phyloP scores from a whole-genome alignment of 2,797 vertebrate genomes.

The Fringilla coelebs region DNA sequence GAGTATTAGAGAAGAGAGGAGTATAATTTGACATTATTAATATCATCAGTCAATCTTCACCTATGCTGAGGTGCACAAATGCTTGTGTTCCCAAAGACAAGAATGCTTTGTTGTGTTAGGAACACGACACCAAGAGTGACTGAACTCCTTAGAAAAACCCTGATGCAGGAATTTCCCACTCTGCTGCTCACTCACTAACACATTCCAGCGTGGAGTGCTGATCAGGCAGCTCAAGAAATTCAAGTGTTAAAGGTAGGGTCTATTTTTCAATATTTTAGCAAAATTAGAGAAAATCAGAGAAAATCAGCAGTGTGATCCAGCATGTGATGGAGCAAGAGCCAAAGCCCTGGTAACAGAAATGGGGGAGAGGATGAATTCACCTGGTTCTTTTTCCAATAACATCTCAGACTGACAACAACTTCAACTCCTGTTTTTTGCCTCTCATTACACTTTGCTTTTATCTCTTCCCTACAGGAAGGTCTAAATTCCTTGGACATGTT shows the following conservation, averaged over 20 bases:
- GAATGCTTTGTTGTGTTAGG: background rate
- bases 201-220: background rate
- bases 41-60: slow-evolving; percentile 36
- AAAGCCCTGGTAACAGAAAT: background rate
- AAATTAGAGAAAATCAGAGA: background rate
- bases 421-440: background rate
- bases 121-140: background rate
- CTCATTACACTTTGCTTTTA: background rate
- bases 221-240: background rate
- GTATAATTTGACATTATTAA: slow-evolving; percentile 35
- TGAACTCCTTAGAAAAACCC: background rate
- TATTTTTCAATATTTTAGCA: background rate
- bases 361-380: background rate
- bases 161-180: background rate
- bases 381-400: background rate
- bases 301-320: background rate
- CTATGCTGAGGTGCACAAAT: background rate
- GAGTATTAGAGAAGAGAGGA: background rate
- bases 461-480: background rate
- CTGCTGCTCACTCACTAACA: background rate
- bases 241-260: background rate
- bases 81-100: background rate
- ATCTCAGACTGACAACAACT: background rate
- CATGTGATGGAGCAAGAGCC: background rate
- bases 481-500: background rate